phyloP scores from a whole-genome alignment of 2,113 vertebrate species.

The Shinisaurus crocodilurus region DNA sequence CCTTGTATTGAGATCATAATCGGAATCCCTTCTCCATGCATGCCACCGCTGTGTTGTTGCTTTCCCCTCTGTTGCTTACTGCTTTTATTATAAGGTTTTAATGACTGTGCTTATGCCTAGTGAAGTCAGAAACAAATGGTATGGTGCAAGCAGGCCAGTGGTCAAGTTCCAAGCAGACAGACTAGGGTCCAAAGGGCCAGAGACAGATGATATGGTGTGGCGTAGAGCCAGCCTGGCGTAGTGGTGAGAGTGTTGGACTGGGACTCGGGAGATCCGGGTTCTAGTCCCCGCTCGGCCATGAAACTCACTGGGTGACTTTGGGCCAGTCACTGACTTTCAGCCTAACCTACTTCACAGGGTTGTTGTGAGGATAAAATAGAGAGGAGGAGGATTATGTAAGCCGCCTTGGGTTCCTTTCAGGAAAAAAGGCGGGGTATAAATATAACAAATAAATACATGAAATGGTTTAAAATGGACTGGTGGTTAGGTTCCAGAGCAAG shows the following conservation, averaged over 20 bases:
- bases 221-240: too few relatives aligned
- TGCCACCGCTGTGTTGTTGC: background rate
- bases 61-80: background rate
- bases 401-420: too few relatives aligned
- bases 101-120: background rate
- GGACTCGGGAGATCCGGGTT: too few relatives aligned
- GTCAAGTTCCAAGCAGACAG: background rate
- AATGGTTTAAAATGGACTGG: background rate
- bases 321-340: too few relatives aligned
- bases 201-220: background rate
- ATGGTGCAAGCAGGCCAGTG: background rate
- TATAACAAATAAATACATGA: too few relatives aligned
- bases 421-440: too few relatives aligned
- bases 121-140: background rate
- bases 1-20: background rate
- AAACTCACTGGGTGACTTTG: too few relatives aligned
- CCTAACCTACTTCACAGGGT: too few relatives aligned
- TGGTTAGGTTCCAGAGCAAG: background rate
- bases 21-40: background rate
- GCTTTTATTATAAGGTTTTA: background rate
- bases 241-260: too few relatives aligned
- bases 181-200: background rate
- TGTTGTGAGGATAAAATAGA: too few relatives aligned
- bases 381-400: too few relatives aligned
- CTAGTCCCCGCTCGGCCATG: too few relatives aligned